Evolutionary conservation across 2,113 vertebrate genomes (phyloP).

Genomic region (Centropus bengalensis): DNA sequence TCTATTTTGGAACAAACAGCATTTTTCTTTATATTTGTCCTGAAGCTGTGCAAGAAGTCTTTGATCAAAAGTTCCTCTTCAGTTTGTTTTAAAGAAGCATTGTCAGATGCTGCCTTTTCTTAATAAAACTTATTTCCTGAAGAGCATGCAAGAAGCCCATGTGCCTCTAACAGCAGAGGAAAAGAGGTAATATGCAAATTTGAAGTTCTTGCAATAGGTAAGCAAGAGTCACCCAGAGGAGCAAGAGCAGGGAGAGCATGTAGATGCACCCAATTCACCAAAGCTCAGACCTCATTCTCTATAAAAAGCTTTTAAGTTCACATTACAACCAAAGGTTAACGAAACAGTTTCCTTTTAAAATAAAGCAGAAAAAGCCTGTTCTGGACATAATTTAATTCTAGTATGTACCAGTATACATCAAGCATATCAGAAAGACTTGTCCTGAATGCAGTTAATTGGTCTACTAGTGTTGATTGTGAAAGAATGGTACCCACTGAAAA

Average conservation of each 20-base stretch:
- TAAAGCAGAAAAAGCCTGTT: neutral
- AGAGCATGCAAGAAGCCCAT: neutral
- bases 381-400: neutral
- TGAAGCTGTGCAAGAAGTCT: neutral
- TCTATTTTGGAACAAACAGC: neutral
- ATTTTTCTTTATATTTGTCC: neutral
- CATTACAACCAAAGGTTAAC: neutral
- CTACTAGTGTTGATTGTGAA: neutral
- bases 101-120: neutral
- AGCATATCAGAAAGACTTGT: neutral
- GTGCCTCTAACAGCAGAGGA: neutral
- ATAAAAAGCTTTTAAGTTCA: neutral
- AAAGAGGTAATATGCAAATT: neutral
- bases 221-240: neutral
- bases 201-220: neutral
- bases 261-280: neutral
- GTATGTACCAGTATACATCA: neutral
- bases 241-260: accelerated
- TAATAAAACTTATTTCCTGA: neutral
- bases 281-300: neutral
- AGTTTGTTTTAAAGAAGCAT: neutral
- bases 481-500: neutral
- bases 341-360: neutral
- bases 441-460: neutral
- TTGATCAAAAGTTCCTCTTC: neutral